Percentiles rank a stretch among this genome's conserved stretches.
phyloP scores from a whole-genome alignment of 1,140 invertebrate genomes.

The Phymorhynchus buccinoides region DNA sequence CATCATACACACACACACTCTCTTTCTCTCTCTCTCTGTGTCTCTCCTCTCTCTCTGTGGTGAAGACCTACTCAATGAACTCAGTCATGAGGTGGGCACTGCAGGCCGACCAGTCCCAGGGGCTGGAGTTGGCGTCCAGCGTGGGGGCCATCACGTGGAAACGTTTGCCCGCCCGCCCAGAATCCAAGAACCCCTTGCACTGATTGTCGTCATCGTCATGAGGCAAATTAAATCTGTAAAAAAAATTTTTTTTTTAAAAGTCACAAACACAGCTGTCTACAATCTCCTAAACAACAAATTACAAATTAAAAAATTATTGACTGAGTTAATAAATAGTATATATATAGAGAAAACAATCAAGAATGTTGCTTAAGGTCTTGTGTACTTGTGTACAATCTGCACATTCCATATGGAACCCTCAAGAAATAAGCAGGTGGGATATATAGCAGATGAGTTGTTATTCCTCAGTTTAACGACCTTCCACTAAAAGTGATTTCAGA shows the following conservation, averaged over 20 bases:
- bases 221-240: slow-evolving; percentile 86
- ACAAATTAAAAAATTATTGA: no score
- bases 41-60: background rate
- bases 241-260: no score
- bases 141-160: slow-evolving; percentile 89
- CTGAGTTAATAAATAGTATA: no score
- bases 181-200: slow-evolving; percentile 74
- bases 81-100: slow-evolving; percentile 88
- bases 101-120: slow-evolving; percentile 90
- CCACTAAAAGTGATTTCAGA: no score
- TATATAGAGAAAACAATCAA: no score
- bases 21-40: no score
- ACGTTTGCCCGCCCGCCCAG: slow-evolving; percentile 47
- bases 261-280: background rate
- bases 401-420: no score
- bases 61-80: slow-evolving; percentile 85
- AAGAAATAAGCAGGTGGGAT: no score
- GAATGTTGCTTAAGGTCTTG: no score
- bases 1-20: slow-evolving; percentile 79
- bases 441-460: no score
- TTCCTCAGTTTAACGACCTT: no score
- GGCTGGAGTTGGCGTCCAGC: slow-evolving; percentile 86
- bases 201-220: slow-evolving; percentile 85
- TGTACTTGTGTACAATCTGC: no score
- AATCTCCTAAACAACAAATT: background rate